These are phyloP conservation scores for Dicyrtoma fusca DNA, from an alignment of 2,888 invertebrate species.

Conservation along the genomic window DNA sequence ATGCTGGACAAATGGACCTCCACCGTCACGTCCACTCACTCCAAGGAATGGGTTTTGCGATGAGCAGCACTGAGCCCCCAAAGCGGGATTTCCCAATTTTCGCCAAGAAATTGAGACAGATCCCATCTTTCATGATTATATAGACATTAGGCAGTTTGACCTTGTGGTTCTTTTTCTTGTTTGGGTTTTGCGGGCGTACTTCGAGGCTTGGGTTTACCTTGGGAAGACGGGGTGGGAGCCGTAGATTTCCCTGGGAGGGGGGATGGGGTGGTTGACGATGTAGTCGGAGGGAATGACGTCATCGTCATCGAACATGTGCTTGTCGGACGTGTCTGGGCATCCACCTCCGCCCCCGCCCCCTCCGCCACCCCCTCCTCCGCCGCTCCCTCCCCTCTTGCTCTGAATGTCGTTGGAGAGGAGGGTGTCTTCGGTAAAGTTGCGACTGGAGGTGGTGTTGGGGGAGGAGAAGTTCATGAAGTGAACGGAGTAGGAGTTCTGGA, in stretches of 20 bases:
- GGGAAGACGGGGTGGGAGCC: constrained; percentile 56
- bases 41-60: background rate
- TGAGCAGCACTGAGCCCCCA: background rate
- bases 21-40: too few species aligned
- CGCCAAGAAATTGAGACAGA: background rate
- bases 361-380: constrained; percentile 1
- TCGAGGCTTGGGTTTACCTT: constrained; percentile 46
- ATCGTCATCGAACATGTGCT: constrained; percentile 45
- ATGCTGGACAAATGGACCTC: too few species aligned
- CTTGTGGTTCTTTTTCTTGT: too few species aligned
- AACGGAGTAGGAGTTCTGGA: constrained; percentile 57
- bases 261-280: constrained; percentile 54
- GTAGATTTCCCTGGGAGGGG: constrained; percentile 55
- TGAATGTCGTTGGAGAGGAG: constrained; percentile 56
- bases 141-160: too few species aligned
- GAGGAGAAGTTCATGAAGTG: constrained; percentile 57
- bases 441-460: constrained; percentile 47
- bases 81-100: background rate
- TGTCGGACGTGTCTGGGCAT: background rate
- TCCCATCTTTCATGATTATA: too few species aligned
- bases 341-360: background rate
- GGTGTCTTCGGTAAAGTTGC: constrained; percentile 55
- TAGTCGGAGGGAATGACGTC: constrained; percentile 51
- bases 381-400: constrained; percentile 43
- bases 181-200: too few species aligned